phyloP scores from a whole-genome alignment of 2,113 vertebrate genomes.

The Hystrix brachyura region DNA sequence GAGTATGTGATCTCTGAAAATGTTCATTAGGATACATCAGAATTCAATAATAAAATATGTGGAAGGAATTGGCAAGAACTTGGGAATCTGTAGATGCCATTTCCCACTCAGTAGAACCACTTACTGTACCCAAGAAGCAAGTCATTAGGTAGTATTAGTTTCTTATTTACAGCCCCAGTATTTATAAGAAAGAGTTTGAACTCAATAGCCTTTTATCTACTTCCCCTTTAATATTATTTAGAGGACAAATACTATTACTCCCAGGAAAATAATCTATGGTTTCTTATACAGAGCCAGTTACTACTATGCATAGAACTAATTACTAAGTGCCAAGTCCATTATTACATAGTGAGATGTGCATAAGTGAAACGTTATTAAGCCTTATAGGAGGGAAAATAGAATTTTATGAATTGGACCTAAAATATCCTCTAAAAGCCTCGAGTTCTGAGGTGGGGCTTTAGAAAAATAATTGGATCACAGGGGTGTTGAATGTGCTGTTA shows the following conservation, averaged over 20 bases:
- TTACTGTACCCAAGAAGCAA: background rate
- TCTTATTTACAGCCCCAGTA: background rate
- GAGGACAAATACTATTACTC: background rate
- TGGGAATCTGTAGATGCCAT: background rate
- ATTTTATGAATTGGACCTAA: background rate
- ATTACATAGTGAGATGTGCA: background rate
- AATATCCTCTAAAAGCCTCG: background rate
- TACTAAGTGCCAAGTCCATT: background rate
- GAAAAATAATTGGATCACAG: background rate
- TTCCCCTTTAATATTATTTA: slow-evolving; percentile 2
- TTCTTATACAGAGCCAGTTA: background rate
- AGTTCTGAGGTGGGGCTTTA: background rate
- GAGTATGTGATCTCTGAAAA: background rate
- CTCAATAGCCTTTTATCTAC: background rate
- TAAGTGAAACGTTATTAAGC: background rate
- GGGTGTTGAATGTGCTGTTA: background rate
- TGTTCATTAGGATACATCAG: background rate
- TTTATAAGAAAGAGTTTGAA: background rate
- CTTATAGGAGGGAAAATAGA: background rate
- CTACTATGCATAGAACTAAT: background rate
- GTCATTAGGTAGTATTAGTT: background rate
- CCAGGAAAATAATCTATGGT: background rate
- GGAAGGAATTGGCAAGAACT: background rate
- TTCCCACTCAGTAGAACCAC: background rate
- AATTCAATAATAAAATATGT: background rate